Evolutionary conservation across 2,797 vertebrate genomes (phyloP).

Genomic region (Pseudomugil gertrudae): DNA sequence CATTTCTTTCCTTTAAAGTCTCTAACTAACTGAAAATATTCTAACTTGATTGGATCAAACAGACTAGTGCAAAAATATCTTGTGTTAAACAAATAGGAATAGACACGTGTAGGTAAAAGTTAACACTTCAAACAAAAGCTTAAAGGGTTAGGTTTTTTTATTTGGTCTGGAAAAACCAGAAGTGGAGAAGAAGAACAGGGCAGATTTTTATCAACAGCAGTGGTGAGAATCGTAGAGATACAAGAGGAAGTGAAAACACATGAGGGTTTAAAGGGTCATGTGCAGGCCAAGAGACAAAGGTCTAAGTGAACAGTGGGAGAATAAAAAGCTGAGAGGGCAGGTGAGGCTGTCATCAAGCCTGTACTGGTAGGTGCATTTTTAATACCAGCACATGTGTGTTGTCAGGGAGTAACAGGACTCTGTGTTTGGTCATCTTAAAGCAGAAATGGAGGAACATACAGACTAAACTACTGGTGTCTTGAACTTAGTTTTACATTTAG

Average conservation of each 20-base stretch:
- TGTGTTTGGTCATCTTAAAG: constrained; percentile 15
- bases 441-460: not conserved
- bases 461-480: not conserved
- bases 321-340: not conserved
- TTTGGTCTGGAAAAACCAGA: not conserved
- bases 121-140: not conserved
- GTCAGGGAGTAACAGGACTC: not conserved
- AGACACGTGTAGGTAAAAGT: not conserved
- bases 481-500: not conserved
- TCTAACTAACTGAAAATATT: too few species aligned
- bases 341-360: not conserved
- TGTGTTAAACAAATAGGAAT: not conserved
- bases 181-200: not conserved
- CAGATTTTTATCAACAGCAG: not conserved
- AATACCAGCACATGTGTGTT: not conserved
- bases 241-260: constrained; percentile 18
- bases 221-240: not conserved
- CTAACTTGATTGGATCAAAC: not conserved
- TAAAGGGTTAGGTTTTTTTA: not conserved
- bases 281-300: not conserved
- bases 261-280: constrained; percentile 10
- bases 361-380: not conserved
- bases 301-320: constrained; percentile 3
- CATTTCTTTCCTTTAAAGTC: not conserved
- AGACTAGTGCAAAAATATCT: not conserved